Percentiles rank a stretch among this genome's conserved stretches.
Evolutionary conservation across 2,797 vertebrate genomes (phyloP).

Genomic region (Pantherophis vulpinus): DNA sequence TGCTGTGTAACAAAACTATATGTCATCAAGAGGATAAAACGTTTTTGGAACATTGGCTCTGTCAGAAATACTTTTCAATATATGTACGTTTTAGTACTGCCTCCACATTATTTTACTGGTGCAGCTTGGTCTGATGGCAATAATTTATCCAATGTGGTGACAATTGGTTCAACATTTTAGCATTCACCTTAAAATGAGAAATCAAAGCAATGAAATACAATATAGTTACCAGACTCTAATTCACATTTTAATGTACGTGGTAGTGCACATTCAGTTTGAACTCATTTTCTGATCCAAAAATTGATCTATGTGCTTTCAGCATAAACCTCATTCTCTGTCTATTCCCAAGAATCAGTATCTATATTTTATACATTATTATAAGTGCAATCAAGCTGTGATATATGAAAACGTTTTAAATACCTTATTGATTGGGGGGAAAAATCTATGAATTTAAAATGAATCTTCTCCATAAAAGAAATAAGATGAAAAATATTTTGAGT

Average conservation of each 20-base stretch:
- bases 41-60: neutral
- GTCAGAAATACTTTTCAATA: neutral
- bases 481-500: neutral
- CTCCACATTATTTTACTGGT: neutral
- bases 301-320: neutral
- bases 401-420: neutral
- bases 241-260: neutral
- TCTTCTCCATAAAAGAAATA: neutral
- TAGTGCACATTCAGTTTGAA: neutral
- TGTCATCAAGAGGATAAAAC: neutral
- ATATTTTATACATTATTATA: neutral
- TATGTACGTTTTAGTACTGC: neutral
- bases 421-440: neutral
- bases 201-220: neutral
- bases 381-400: neutral
- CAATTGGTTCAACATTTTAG: neutral
- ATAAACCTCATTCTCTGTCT: neutral
- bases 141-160: neutral
- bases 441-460: neutral
- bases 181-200: neutral
- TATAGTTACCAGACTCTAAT: neutral
- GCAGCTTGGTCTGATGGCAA: neutral
- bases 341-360: neutral
- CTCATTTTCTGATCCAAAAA: neutral
- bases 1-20: neutral